Percentiles rank a stretch among this genome's conserved stretches.
Evolutionary conservation across 23 tunicate genomes (phyloP).

Genomic region (Trididemnum clinides): DNA sequence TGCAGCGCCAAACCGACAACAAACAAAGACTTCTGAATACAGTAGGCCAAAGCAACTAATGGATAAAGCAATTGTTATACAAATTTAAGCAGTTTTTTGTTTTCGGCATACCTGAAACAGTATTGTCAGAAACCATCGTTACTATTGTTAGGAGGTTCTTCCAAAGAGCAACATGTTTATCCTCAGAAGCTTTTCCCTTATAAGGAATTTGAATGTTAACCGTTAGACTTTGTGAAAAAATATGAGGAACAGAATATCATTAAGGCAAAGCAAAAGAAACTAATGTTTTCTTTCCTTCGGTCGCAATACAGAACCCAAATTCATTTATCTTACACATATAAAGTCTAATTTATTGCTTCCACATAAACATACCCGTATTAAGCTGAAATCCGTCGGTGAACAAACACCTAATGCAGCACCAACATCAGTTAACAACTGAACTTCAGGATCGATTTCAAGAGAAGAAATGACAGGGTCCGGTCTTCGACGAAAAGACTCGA

Average conservation of each 20-base stretch:
- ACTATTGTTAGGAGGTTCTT: conserved; percentile 14
- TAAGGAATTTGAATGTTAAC: too few species aligned
- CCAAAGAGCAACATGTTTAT: conserved; percentile 17
- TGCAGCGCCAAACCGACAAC: too few species aligned
- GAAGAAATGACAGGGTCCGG: neutral
- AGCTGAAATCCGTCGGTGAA: conserved; percentile 12
- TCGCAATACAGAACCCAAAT: too few species aligned
- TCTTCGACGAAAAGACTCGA: neutral
- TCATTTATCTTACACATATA: too few species aligned
- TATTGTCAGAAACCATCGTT: too few species aligned
- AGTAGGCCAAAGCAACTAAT: too few species aligned
- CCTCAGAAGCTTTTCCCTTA: conserved; percentile 21
- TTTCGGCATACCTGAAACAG: too few species aligned
- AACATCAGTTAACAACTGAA: conserved; percentile 11
- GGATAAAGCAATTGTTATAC: too few species aligned
- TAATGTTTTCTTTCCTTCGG: too few species aligned
- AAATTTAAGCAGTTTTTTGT: too few species aligned
- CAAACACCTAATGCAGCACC: conserved; percentile 20
- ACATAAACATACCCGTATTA: neutral
- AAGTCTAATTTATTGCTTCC: neutral
- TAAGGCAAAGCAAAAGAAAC: neutral
- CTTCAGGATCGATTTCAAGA: conserved; percentile 8
- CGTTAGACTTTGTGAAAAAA: too few species aligned
- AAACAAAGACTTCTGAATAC: too few species aligned
- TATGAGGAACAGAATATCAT: neutral